Base-by-base conservation (phyloP, 2,888 invertebrate genomes). In the Ptychoptera albimana region DNA sequence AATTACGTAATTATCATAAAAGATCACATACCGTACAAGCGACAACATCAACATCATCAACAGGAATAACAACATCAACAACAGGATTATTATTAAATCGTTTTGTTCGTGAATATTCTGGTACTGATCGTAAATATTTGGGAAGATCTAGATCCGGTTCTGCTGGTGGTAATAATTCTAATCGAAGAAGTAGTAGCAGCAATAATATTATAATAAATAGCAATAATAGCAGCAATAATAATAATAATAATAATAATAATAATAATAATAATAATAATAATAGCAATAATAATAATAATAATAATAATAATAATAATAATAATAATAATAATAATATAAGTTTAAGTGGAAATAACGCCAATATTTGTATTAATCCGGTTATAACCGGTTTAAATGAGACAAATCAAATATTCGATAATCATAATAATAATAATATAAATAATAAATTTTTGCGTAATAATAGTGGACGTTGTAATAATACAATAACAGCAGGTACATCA, bases 131-230 rank as follows among this genome's bases (percentile, higher is more conserved):
- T 23, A 23, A 23, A 23, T 7, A 7, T 23, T 23, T 23, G 23
- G 23, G 23, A 23, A 12, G 12, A 23, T 2, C 11, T 16, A 38
- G 14, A 47, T 42, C 3, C 46, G 45, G 34, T 43, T 43, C 9
- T 46, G 44, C 31, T 48, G 44, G 29, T 48, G 47, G 42, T 46
- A 38, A 43, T 50, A 34, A 48, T 48, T 41, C 42, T 48, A 34
- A 46, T 48, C 15, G 48, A 45, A 30, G 46, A 45, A 30, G 48
- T 50, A 36, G 34, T 8, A 34, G 34, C 8, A 34, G 7, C 7
- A 23, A 23, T 23, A 23, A 5, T 32, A 7, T 32, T 7, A 11
- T 11, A 32, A 32, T 7, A 7, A 32, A 32, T 2, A 32, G 3
- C 9, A n/a, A 11, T n/a, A 32, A 32, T n/a, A 32, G 9, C 4